Percentiles rank a stretch among this genome's conserved stretches.
phyloP scores from a whole-genome alignment of 2,888 invertebrate genomes.

The Andrena camellia region DNA sequence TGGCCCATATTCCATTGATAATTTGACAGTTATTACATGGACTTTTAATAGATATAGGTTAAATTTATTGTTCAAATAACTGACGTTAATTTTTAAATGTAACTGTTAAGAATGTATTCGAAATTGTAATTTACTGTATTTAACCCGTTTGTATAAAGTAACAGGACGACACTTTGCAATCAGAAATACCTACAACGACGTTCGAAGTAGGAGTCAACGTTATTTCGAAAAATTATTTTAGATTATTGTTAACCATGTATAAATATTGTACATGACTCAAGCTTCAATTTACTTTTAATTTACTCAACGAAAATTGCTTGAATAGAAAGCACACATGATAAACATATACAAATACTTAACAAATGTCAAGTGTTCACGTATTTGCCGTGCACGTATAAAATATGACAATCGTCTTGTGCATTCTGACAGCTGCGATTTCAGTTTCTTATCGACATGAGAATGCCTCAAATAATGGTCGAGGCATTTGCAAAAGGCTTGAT shows the following conservation, averaged over 20 bases:
- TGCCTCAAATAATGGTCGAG: slow-evolving; percentile 70
- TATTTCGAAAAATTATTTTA: slow-evolving; percentile 11
- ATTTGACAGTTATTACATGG: neutral
- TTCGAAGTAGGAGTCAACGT: neutral
- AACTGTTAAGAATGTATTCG: neutral
- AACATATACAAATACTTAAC: neutral
- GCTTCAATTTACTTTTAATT: slow-evolving; percentile 7
- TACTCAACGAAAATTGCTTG: neutral
- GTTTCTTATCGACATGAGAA: slow-evolving; percentile 53
- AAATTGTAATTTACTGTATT: neutral
- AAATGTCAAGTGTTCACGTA: slow-evolving; percentile 25
- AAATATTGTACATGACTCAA: neutral
- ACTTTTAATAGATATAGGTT: neutral
- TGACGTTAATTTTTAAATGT: neutral
- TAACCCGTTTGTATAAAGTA: neutral
- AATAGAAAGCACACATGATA: neutral
- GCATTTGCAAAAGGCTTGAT: slow-evolving; percentile 73
- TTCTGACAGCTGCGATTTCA: slow-evolving; percentile 42
- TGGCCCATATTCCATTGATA: neutral
- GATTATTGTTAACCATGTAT: neutral
- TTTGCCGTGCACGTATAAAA: slow-evolving; percentile 41
- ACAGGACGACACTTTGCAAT: neutral
- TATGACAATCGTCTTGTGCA: slow-evolving; percentile 50
- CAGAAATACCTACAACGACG: neutral
- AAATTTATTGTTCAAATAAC: neutral